Base-by-base conservation (phyloP, 2,113 vertebrate species). In the Geococcyx californianus region DNA sequence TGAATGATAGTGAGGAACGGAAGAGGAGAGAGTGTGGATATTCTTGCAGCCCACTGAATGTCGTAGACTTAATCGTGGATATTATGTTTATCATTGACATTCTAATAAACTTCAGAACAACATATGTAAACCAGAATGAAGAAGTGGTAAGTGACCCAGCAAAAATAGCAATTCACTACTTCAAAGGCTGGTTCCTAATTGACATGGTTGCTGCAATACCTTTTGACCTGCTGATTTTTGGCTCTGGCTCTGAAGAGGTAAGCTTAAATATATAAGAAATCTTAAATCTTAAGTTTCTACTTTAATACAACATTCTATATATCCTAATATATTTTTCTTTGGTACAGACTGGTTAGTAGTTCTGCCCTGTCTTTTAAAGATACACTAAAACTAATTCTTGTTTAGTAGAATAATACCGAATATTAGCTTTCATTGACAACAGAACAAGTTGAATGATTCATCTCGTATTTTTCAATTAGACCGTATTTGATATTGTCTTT, bases 41-140 rank as follows among this genome's bases (percentile, higher is more conserved):
- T 96, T 99, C 99, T 67, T 99, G 99, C 98, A 99, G 98, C 95
- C 99, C 99, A 40, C 97, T 99, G 68, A 99, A 99, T 95, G 98
- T 99, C 28, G 99, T 99, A 94, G 99, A 99, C 97, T 98, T 99
- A 96, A 99, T 99, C 67, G 99, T 99, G 98, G 99, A 99, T 97
- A 99, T 99, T 97, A 99, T 99, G 99, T 99, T 99, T 97, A 99
- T 99, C 97, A 99, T 99, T 92, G 99, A 99, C 98, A 99, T 99
- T 97, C 98, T 99, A 89, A 99, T 99, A 96, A 99, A 99, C 98
- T 99, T 99, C 98, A 98, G 99, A 98, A 99, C 99, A 94, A 99
- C 99, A 10, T 99, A 99, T 58, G 99, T 99, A 68, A 99, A 99
- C 97, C 96, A 98, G 87, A 99, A 99, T 76, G 99, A 99, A 98